Evolutionary conservation across 2,888 invertebrate species (phyloP), one percentile per base, ranked within the genome.

Genomic region (Drosophila kambysellisi): DNA sequence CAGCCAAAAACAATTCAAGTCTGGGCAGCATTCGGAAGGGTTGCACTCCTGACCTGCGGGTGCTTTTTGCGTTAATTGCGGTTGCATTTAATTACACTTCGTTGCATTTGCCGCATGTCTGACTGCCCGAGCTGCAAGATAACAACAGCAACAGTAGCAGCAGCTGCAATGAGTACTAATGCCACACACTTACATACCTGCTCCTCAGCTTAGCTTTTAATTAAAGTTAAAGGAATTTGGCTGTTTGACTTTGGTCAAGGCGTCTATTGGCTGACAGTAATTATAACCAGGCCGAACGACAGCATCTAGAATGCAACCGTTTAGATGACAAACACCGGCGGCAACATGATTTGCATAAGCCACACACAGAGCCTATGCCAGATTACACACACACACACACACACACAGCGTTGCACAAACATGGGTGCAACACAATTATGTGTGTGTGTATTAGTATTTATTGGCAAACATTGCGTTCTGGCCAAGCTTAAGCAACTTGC

Each of bases 11-110:
- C 46, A 25, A 35, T 39, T 25, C 15, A 35, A 53, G 59, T 48
- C 67, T 67, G 56, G 33, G 29, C 46, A 15, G 32, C 66, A 54
- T 11, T 43, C 15, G 51, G n/a, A 37, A 30, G 37, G 43, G 29
- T 46, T 52, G 65, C 69, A 53, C 63, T 80, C 7, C 43, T 33
- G 41, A 76, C 79, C 90, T 87, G 82, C 81, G 90, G 84, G 81
- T 81, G 82, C 85, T 87, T 89, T 87, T 87, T 89, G 87, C 88
- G 89, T 89, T 88, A 88, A 88, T 88, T 88, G 88, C 89, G 90
- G 89, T 87, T 82, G 90, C 89, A 90, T 88, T 90, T 89, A 82
- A 90, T 88, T 88, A 86, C 85, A 89, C 85, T 84, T 76, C 69
- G 89, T 76, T 88, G 85, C 85, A 86, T 78, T 85, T 74, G 66